phyloP scores from a whole-genome alignment of 2,888 invertebrate species.

The Encarsia formosa region DNA sequence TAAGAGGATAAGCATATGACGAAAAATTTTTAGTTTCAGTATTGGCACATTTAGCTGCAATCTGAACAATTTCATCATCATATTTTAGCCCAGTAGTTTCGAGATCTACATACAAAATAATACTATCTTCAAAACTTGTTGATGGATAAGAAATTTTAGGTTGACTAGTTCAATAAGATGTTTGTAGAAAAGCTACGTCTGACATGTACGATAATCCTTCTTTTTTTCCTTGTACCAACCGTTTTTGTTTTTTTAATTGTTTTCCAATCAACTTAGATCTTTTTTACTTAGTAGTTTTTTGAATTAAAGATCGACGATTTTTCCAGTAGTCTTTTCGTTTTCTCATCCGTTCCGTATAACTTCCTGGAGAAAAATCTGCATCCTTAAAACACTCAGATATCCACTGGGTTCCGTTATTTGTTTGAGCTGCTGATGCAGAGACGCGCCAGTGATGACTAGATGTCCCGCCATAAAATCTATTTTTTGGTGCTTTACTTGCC shows the following conservation, averaged over 20 bases:
- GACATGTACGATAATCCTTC: conserved; percentile 16
- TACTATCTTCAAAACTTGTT: neutral
- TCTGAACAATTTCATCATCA: conserved; percentile 14
- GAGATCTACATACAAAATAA: conserved; percentile 7
- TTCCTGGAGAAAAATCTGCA: neutral
- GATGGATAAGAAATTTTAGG: neutral
- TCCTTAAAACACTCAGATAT: neutral
- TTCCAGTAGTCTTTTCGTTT: neutral
- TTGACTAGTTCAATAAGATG: neutral
- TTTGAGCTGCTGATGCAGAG: neutral
- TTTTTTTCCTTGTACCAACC: conserved; percentile 5
- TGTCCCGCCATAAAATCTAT: conserved; percentile 12
- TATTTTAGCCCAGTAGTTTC: conserved; percentile 16
- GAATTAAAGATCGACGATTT: neutral
- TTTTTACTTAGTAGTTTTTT: neutral
- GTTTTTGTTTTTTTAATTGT: conserved; percentile 6
- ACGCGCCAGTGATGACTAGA: neutral
- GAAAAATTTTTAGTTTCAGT: neutral
- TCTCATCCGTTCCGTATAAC: neutral
- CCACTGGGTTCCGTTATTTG: neutral
- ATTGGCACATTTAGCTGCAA: conserved; percentile 13
- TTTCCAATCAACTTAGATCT: neutral
- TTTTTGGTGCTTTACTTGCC: conserved; percentile 26
- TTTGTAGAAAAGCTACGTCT: conserved; percentile 12
- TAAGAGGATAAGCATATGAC: conserved; percentile 10